Conservation (phyloP, 1,140 invertebrate species). For the Cotesia typhae region DNA sequence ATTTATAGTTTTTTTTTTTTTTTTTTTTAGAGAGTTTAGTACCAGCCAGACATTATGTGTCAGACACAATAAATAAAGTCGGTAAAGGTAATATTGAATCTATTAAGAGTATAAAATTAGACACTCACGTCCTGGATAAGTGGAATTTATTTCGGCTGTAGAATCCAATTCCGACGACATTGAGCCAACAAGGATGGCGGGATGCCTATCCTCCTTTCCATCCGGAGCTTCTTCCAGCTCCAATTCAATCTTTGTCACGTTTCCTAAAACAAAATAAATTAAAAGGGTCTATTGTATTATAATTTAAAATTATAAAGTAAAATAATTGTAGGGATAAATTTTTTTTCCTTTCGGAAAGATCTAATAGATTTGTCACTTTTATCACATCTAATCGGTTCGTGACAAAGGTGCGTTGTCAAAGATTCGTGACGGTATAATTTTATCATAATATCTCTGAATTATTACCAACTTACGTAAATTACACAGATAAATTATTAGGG, state of each 20-base stretch:
- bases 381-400: too few relatives aligned
- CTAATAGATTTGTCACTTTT: too few relatives aligned
- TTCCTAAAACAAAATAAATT: conserved; percentile 40
- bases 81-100: not conserved
- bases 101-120: conserved; percentile 30
- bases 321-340: too few relatives aligned
- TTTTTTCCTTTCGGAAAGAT: too few relatives aligned
- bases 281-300: not conserved
- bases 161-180: conserved; percentile 53
- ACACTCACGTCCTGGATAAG: conserved; percentile 47
- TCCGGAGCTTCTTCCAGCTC: conserved; percentile 58
- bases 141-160: conserved; percentile 55
- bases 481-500: too few relatives aligned
- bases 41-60: not conserved
- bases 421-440: too few relatives aligned
- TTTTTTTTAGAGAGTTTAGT: not conserved
- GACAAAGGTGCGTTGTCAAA: too few relatives aligned
- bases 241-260: conserved; percentile 60
- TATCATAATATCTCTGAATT: too few relatives aligned
- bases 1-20: too few relatives aligned
- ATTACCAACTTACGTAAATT: too few relatives aligned
- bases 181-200: conserved; percentile 50
- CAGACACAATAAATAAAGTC: not conserved
- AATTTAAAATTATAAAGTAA: not conserved
- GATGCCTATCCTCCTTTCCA: conserved; percentile 45